Evolutionary conservation across 2,113 vertebrate genomes (phyloP).

Genomic region (Cranoglanis bouderius): DNA sequence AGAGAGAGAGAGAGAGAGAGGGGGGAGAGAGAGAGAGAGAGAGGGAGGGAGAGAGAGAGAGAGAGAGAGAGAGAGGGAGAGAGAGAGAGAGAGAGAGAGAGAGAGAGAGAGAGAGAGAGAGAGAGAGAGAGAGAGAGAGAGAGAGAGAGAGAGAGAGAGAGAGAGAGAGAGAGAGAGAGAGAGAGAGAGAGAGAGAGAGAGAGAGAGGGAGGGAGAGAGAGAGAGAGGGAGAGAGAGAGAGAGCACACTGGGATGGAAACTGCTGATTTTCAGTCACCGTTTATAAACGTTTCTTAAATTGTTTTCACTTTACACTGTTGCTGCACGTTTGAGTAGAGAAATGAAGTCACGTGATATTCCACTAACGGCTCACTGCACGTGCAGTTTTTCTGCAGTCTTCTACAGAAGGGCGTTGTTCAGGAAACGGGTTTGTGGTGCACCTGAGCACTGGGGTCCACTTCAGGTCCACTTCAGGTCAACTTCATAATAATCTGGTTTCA

Average conservation of each 20-base stretch:
- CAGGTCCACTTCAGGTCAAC: neutral
- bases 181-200: too few species aligned
- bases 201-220: neutral
- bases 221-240: neutral
- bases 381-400: neutral
- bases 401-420: neutral
- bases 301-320: too few species aligned
- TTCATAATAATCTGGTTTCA: neutral
- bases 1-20: too few species aligned
- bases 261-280: too few species aligned
- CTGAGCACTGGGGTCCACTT: neutral
- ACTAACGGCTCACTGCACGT: neutral
- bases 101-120: too few species aligned
- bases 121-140: too few species aligned
- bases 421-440: neutral
- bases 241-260: too few species aligned
- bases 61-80: too few species aligned
- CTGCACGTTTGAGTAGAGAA: neutral
- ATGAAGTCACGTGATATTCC: neutral
- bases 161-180: too few species aligned
- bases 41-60: neutral
- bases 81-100: neutral
- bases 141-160: neutral
- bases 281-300: too few species aligned
- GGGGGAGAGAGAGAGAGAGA: fast-evolving